Base-by-base conservation (phyloP, 2,797 vertebrate genomes). In the Chrysocyon brachyurus region DNA sequence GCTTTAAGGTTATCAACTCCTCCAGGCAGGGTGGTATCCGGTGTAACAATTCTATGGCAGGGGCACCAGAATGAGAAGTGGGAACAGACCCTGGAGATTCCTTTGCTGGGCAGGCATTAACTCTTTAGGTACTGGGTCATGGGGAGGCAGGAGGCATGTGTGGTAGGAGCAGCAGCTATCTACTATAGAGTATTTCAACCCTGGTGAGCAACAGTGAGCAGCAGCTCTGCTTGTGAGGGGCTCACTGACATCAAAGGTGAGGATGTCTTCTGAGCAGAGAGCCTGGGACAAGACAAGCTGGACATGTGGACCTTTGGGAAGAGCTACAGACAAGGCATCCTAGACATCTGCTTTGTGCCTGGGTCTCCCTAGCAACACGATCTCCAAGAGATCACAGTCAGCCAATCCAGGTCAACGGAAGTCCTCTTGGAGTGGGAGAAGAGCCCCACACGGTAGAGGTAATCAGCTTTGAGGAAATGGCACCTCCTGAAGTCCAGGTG, bases 331-430 rank as follows among this genome's bases (percentile, higher is more conserved):
- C 46, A 88, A 64, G 24, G 87, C 12, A 73, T 28, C 49, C 72
- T 19, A 49, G 63, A 87, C 12, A 63, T 66, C 24, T 57, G 87
- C 10, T 79, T 64, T 87, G 64, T 28, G 63, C 59, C 33, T 70
- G 64, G 4, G 57, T 94, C 84, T 94, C 93, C 95, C 68, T 95
- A 57, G 91, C 78, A 94, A 96, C 2, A 0, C 70, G 12, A 4
- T 90, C 78, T 73, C 33, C 82, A 68, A 72, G 31, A 54, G 54
- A 75, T 79, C 52, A 40, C 0, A 6, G 57, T 79, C 59, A 61
- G 68, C 91, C 77, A 75, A 46, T 87, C 89, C 33, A 79, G 75
- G 59, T 91, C 57, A 92, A 77, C 10, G 4, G 36, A 54, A 31
- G 24, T 66, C 46, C 64, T 26, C 49, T 19, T 72, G 28, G 79